Base-by-base conservation (phyloP, 2,113 vertebrate genomes). In the Numenius arquata region DNA sequence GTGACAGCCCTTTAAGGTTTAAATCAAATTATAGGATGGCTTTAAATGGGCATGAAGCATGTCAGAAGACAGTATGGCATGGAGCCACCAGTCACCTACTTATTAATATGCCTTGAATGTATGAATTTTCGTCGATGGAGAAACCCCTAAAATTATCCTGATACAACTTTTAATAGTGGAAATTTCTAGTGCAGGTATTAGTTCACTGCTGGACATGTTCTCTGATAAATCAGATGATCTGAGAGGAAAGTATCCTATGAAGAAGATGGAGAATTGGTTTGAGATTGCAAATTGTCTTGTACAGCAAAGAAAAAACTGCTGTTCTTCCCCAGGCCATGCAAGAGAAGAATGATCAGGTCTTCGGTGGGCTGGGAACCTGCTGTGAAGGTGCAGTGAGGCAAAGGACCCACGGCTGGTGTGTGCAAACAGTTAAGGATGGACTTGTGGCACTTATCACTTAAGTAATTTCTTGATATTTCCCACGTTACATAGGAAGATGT, bases 331-430 rank as follows among this genome's bases (percentile, higher is more conserved):
- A 47, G 29, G 34, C 36, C 6, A 2, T 83, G 58, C 40, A 67
- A 55, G 32, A 6, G 41, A 71, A 47, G 77, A 84, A 41, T 26
- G 34, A 41, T 40, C 1, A 12, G 45, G 52, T 84, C 68, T 77
- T 41, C 23, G n/a, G 19, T 56, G 27, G 47, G 32, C 67, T 95
- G 55, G 65, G 23, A 62, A 62, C 34, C 50, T 81, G 55, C 77
- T 70, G 10, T 62, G 45, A 63, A 71, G 52, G 8, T 65, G 20
- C 58, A 61, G 40, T 2, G 5, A 70, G 79, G 79, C 40, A 34
- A 66, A 89, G 65, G 29, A 66, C 55, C 22, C 41, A 21, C 0
- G 0, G 38, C 26, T 73, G 6, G 40, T 84, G 18, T 2, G 0
- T 45, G 62, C 40, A 58, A 5, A 62, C 76, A 8, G 63, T 70